Base-by-base conservation (phyloP, 2,113 vertebrate genomes). In the Nothobranchius furzeri region DNA sequence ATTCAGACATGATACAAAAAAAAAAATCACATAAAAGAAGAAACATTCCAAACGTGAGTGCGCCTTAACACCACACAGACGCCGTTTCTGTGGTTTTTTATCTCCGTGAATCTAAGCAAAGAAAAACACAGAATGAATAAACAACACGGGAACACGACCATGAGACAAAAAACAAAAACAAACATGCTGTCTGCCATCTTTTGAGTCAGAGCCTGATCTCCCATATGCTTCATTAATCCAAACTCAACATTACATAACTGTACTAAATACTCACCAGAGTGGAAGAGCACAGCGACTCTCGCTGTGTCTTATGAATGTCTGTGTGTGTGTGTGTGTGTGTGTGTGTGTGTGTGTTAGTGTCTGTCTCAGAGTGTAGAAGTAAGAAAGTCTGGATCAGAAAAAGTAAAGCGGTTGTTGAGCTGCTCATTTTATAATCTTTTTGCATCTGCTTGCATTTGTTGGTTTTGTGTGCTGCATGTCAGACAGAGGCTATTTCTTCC, bases 221-320 rank as follows among this genome's bases (percentile, higher is more conserved):
- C 67, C 79, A 85, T 88, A 88, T 89, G 89, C 85, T 88, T 89
- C 86, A 88, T 88, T 89, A 88, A 87, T 88, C 81, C 84, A 87
- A 86, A 77, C 69, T 83, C 78, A 75, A 64, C 60, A 64, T 91
- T 90, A 90, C 72, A 79, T 89, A 90, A 91, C 84, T 84, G 87
- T 64, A 62, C 86, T 88, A 88, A 87, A 89, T 91, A 85, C 81
- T 89, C 87, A 90, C 70, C 86, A 61, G 82, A 88, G 84, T 89
- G 89, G 84, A 89, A 91, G 65, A 64, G 69, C 62, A 79, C 76
- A 75, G 53, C 70, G 66, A 70, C 68, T 59, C 64, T 74, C 58
- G 13, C 68, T 66, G 46, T 24, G 36, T 77, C 52, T 65, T 72
- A 20, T 20, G 20, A 20, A 20, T 20, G 20, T 20, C 20, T 20